Evolutionary conservation across 2,797 vertebrate species (phyloP).

Genomic region (Potorous gilbertii): DNA sequence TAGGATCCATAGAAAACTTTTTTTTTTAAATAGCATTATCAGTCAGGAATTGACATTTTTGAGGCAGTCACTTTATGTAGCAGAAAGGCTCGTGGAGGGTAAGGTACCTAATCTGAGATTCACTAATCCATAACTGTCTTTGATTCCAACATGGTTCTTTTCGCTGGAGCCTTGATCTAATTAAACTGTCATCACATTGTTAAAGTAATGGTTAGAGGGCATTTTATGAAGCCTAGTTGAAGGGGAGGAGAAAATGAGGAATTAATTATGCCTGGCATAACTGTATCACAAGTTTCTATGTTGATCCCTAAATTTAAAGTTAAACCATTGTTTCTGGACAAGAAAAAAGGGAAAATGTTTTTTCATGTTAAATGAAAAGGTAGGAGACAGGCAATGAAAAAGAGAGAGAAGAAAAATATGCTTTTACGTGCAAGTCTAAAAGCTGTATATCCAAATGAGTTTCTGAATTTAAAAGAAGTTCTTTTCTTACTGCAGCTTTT

Average conservation of each 20-base stretch:
- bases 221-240: constrained; percentile 75
- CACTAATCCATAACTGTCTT: constrained; percentile 67
- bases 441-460: constrained; percentile 18
- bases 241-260: constrained; percentile 67
- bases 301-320: constrained; percentile 71
- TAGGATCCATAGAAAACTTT: background rate
- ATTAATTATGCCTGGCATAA: constrained; percentile 70
- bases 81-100: constrained; percentile 36
- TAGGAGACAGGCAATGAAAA: background rate
- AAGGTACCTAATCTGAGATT: constrained; percentile 53
- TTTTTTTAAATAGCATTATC: background rate
- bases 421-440: constrained; percentile 1
- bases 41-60: constrained; percentile 19
- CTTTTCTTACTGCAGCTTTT: constrained; percentile 19
- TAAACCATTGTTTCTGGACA: constrained; percentile 60
- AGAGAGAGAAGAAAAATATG: background rate
- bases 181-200: constrained; percentile 79
- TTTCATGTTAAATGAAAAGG: constrained; percentile 48
- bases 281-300: constrained; percentile 61
- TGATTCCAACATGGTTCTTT: constrained; percentile 48
- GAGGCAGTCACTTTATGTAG: background rate
- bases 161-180: constrained; percentile 77
- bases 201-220: constrained; percentile 72
- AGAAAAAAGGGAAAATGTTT: background rate
- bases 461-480: constrained; percentile 26